Conservation (phyloP, 1,140 invertebrate genomes). For the Dendroctonus ponderosae region DNA sequence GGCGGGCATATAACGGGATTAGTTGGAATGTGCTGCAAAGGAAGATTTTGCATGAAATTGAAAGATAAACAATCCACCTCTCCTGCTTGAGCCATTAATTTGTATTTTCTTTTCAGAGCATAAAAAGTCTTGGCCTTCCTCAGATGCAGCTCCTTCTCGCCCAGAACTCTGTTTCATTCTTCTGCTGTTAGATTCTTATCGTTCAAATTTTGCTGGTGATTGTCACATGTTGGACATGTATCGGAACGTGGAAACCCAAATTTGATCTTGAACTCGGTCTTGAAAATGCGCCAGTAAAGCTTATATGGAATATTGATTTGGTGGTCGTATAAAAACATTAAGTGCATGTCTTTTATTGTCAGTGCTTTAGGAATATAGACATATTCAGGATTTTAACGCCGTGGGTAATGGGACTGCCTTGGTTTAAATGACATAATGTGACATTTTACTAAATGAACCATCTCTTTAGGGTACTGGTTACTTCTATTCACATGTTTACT, state of each 20-base stretch:
- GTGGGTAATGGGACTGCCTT: constrained; percentile 31
- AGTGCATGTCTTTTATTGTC: constrained; percentile 29
- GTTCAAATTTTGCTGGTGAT: constrained; percentile 17
- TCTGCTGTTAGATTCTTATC: constrained; percentile 1
- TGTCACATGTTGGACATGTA: constrained; percentile 29
- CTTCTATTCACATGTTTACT: background rate
- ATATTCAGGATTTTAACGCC: constrained; percentile 21
- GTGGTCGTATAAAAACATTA: constrained; percentile 14
- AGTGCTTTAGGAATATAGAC: constrained; percentile 24
- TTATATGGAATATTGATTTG: constrained; percentile 23
- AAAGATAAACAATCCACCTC: constrained; percentile 16
- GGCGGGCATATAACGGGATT: constrained; percentile 34
- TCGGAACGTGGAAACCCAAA: constrained; percentile 29
- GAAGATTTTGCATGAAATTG: constrained; percentile 36
- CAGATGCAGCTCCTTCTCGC: constrained; percentile 26
- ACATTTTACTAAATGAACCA: constrained; percentile 1
- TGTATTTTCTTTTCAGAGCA: constrained; percentile 20
- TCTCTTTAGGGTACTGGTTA: background rate
- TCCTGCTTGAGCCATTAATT: constrained; percentile 17
- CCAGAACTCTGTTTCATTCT: constrained; percentile 6
- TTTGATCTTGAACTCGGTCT: constrained; percentile 24
- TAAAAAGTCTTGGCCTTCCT: constrained; percentile 22
- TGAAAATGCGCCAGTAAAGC: constrained; percentile 26
- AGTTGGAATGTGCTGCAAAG: constrained; percentile 30
- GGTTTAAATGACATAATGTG: constrained; percentile 10